A percentile compares a stretch with the other conserved stretches of the same genome.
These are phyloP conservation scores for Laupala kohalensis DNA, from an alignment of 1,140 invertebrate species.

Conservation along the genomic window DNA sequence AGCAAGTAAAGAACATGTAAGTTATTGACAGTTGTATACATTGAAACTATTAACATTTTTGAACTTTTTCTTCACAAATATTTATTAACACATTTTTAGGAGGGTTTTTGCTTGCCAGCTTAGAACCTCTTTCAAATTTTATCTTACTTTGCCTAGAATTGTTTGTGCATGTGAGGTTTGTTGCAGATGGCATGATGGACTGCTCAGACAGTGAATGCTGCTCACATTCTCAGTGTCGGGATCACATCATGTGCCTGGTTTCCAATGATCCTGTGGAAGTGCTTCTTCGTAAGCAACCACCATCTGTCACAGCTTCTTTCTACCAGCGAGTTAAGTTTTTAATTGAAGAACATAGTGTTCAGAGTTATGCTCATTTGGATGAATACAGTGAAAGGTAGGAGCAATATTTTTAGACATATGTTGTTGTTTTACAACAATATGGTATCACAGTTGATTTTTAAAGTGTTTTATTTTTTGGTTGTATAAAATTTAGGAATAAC, in stretches of 20 bases:
- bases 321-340: conserved; percentile 97
- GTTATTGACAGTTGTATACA: too few relatives aligned
- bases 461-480: conserved; percentile 4
- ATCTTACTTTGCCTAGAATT: too few relatives aligned
- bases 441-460: neutral
- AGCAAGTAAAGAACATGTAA: too few relatives aligned
- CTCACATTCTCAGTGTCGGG: conserved; percentile 63
- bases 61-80: too few relatives aligned
- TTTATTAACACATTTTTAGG: too few relatives aligned
- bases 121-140: too few relatives aligned
- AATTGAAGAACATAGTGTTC: conserved; percentile 95
- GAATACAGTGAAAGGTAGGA: conserved; percentile 97
- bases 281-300: conserved; percentile 84
- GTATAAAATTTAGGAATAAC: conserved; percentile 1
- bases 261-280: conserved; percentile 93
- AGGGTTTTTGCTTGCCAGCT: too few relatives aligned
- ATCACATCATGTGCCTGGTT: conserved; percentile 85
- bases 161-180: conserved; percentile 15
- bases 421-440: conserved; percentile 2
- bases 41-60: too few relatives aligned
- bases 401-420: conserved; percentile 6
- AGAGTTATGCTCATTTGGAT: conserved; percentile 92
- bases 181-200: conserved; percentile 87
- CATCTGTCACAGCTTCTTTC: conserved; percentile 90
- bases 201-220: conserved; percentile 97